Evolutionary conservation across 2,888 invertebrate species (phyloP), one percentile per base, ranked within the genome.

Genomic region (Brassicogethes aeneus): DNA sequence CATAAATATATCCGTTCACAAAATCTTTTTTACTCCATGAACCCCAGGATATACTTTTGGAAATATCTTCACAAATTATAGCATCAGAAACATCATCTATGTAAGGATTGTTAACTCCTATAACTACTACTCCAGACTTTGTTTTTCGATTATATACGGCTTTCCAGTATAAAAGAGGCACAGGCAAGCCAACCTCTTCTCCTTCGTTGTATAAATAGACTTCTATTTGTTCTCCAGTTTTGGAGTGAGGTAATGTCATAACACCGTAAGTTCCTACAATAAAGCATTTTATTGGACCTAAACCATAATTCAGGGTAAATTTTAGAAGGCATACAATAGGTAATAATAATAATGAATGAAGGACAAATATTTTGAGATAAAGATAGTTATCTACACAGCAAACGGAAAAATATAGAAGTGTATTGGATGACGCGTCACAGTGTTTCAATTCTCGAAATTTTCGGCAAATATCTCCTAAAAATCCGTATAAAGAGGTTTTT

Each of bases 101-200:
- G 44, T 66, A 62, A 0, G 81, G 80, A 56, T 82, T 79, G 64
- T 82, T 82, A 41, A 79, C 71, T 33, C 76, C 73, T 3, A 82
- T 56, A 51, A 80, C 74, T 1, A 75, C 80, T 1, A 77, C 70
- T 1, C 77, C 80, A 2, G 70, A 57, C 5, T 70, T 65, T 1
- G 60, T 65, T 0, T 53, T 53, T 1, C 71, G 65, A 42, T 80
- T 75, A 53, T 77, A 74, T 1, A 75, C 70, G 2, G 79, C 73
- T 53, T 77, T 78, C 72, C 75, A 80, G 45, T 68, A 75, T n/a
- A 75, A 42, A 51, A 66, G 68, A 1, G 78, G 78, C 5, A 77
- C 73, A 0, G 77, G 75, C 38, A 76, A 16, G 8, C 43, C 55
- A 8, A 59, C 61, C 3, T 41, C 42, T 16, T 46, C 39, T 8